Conservation (phyloP, 2,797 vertebrate genomes). For the Aratinga solstitialis region DNA sequence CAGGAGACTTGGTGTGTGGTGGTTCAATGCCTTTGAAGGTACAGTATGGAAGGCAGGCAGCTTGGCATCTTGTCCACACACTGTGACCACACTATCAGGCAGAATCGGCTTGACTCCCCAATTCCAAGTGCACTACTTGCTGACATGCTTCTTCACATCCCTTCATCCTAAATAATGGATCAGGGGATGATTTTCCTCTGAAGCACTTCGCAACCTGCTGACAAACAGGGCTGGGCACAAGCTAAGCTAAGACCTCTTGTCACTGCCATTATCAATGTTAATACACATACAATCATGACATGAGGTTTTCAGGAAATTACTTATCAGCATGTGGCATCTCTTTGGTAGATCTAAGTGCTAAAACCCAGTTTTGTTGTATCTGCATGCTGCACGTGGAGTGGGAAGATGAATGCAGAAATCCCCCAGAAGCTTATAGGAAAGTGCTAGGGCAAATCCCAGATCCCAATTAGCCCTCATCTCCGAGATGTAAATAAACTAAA, state of each 20-base stretch:
- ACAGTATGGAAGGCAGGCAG: not conserved
- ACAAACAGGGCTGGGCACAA: not conserved
- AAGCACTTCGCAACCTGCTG: not conserved
- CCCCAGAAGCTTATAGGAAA: not conserved
- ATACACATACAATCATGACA: rapidly evolving
- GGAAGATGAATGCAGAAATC: not conserved
- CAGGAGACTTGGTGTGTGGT: not conserved
- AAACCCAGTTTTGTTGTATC: rapidly evolving
- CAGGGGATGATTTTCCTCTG: not conserved
- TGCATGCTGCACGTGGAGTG: not conserved
- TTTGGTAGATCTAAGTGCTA: not conserved
- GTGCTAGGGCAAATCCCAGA: not conserved
- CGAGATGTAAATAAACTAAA: not conserved
- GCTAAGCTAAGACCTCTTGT: not conserved
- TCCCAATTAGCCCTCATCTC: not conserved
- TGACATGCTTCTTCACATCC: not conserved
- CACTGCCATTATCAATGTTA: not conserved
- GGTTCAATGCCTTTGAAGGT: not conserved
- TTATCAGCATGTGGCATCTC: not conserved
- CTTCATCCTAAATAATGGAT: not conserved
- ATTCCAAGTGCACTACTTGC: not conserved
- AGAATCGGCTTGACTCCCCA: not conserved
- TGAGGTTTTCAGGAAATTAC: not conserved
- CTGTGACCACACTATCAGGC: not conserved
- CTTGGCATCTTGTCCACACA: not conserved